Conservation (phyloP, 2,113 vertebrate species). For the Channa argus region DNA sequence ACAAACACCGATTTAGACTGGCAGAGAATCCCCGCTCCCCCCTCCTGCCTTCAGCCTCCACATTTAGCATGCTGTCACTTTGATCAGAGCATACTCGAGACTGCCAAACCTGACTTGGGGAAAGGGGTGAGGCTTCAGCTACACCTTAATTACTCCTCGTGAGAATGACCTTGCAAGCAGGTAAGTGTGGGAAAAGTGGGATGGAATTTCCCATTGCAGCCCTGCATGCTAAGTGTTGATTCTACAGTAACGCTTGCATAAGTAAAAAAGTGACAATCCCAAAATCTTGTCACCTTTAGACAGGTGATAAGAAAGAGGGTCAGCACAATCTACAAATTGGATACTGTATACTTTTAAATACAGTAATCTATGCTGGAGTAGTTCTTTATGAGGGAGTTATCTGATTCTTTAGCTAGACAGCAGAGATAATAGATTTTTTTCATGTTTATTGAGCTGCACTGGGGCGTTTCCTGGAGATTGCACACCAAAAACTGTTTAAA, state of each 20-base stretch:
- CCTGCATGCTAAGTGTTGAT: conserved; percentile 1
- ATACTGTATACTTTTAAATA: conserved; percentile 26
- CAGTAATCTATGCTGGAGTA: conserved; percentile 30
- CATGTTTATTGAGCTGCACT: conserved; percentile 55
- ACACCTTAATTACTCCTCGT: conserved; percentile 9
- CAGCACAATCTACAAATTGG: conserved; percentile 30
- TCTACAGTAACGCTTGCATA: not conserved
- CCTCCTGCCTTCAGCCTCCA: conserved; percentile 24
- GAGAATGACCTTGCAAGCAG: not conserved
- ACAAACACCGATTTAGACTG: conserved; percentile 66
- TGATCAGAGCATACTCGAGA: conserved; percentile 37
- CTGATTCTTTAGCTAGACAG: conserved; percentile 46
- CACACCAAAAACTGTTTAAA: conserved; percentile 15
- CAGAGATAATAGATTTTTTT: conserved; percentile 59
- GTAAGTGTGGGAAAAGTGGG: conserved; percentile 1
- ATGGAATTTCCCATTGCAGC: not conserved
- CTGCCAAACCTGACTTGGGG: conserved; percentile 7
- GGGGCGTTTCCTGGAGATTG: conserved; percentile 59
- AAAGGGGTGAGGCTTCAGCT: conserved; percentile 12
- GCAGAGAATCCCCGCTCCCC: conserved; percentile 38
- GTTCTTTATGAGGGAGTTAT: conserved; percentile 28
- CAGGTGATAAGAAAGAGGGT: conserved; percentile 5
- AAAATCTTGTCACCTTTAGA: conserved; percentile 11
- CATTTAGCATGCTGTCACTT: conserved; percentile 63
- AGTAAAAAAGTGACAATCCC: conserved; percentile 15